Percentiles rank a stretch among this genome's conserved stretches.
phyloP scores from a whole-genome alignment of 35 echinoderm and acorn worm species.

The Strongylocentrotus purpuratus region DNA sequence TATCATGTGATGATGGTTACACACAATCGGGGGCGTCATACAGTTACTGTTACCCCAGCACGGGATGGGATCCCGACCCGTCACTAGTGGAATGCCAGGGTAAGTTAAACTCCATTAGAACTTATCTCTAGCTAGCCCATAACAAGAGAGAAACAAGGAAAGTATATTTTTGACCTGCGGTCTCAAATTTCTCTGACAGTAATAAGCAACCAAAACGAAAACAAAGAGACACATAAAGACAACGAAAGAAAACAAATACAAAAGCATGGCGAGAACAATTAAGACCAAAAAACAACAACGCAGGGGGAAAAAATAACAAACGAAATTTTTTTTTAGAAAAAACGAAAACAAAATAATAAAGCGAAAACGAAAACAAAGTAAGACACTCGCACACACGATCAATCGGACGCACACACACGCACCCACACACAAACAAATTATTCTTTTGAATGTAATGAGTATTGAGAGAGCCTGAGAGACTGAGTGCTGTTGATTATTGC shows the following conservation, averaged over 20 bases:
- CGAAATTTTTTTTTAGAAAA: too few species aligned
- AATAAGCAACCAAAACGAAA: too few species aligned
- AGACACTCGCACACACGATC: too few species aligned
- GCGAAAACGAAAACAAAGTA: background rate
- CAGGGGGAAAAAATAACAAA: too few species aligned
- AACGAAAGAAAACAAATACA: too few species aligned
- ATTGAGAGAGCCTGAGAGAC: background rate
- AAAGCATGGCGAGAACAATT: too few species aligned
- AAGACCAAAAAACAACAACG: too few species aligned
- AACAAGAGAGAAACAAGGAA: background rate
- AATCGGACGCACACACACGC: too few species aligned
- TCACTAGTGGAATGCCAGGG: background rate
- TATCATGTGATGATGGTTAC: conserved; percentile 34
- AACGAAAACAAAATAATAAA: background rate
- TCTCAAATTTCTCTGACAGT: too few species aligned
- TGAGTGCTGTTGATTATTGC: background rate
- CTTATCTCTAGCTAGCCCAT: background rate
- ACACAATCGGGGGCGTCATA: background rate
- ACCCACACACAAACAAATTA: too few species aligned
- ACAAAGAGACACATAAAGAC: too few species aligned
- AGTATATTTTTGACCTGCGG: too few species aligned
- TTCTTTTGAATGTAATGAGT: background rate
- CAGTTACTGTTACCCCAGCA: background rate
- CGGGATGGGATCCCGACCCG: background rate
- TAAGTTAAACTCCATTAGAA: background rate